Evolutionary conservation across 2,888 invertebrate genomes (phyloP), one percentile per base, ranked within the genome.

Genomic region (Macropis europaea): DNA sequence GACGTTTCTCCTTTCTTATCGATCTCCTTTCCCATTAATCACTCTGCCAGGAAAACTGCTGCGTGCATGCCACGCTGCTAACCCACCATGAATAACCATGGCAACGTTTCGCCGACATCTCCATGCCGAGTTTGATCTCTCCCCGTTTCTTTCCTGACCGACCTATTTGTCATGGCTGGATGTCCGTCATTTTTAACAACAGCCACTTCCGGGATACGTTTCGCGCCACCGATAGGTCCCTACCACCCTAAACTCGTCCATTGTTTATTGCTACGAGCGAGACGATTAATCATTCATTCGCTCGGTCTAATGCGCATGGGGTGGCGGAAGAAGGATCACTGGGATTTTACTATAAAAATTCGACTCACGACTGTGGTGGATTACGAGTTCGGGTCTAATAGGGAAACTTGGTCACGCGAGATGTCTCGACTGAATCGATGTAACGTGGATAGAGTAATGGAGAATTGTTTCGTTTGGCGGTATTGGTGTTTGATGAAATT

Each of bases 1-100:
- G 15, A 36, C 17, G 42, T 42, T 67, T 17, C 36, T 50, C 2
- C 22, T 40, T n/a, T 32, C 32, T 50, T 38, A 61, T 71, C 71
- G 71, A 71, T 56, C 54, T 34, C 9, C 3, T 24, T 45, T 15
- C 32, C 36, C 57, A 59, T 73, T 73, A 72, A 71, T 72, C 72
- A 71, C 7, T 30, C 11, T 0, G 0, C 9, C n/a, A 13, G 34
- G 30, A 17, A 43, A 63, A 36, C 50, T 36, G 22, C 6, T 30
- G 22, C 54, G 71, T 70, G 61, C 52, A 34, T 50, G 38, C 24
- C 70, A 36, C 30, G 47, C 52, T 32, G 22, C 13, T 30, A 26
- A 19, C 38, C 15, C 7, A 3, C 17, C 19, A 60, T 72, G 63
- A 54, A 72, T 73, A 73, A 60, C 60, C 73, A 19, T 59, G 45